phyloP scores from a whole-genome alignment of 2,888 invertebrate genomes.

The Agrochola litura region DNA sequence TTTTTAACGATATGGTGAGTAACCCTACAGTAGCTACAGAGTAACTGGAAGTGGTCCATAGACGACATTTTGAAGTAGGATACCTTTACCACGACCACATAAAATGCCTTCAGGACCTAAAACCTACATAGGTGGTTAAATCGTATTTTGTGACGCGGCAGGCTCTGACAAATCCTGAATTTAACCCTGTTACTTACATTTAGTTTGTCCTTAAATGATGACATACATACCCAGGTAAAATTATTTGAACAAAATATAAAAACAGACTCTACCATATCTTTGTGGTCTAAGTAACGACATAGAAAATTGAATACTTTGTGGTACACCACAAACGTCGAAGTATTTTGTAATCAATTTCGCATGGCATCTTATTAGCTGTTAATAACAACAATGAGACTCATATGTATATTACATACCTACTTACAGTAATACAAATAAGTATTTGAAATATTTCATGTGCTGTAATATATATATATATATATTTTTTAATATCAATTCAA shows the following conservation, averaged over 20 bases:
- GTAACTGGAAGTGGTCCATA: not conserved
- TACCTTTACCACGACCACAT: not conserved
- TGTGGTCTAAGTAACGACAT: conserved; percentile 56
- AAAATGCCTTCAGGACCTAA: not conserved
- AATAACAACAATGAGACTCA: not conserved
- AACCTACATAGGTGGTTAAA: too few relatives aligned
- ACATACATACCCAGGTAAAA: not conserved
- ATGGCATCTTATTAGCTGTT: conserved; percentile 25
- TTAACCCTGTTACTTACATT: not conserved
- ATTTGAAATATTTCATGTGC: not conserved
- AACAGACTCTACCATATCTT: conserved; percentile 33
- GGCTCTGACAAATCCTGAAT: not conserved
- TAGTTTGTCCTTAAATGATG: too few relatives aligned
- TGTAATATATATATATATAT: too few relatives aligned
- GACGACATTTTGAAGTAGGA: not conserved
- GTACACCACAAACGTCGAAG: conserved; percentile 57
- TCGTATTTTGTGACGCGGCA: not conserved
- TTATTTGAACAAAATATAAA: conserved; percentile 36
- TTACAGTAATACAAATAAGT: not conserved
- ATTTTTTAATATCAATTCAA: too few relatives aligned
- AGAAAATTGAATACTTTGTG: conserved; percentile 60
- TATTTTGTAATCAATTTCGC: conserved; percentile 63
- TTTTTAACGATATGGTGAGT: too few relatives aligned
- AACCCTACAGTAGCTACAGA: not conserved
- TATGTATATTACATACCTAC: not conserved